These are phyloP conservation scores for Bemisia tabaci DNA, from an alignment of 1,140 invertebrate species.

Conservation along the genomic window DNA sequence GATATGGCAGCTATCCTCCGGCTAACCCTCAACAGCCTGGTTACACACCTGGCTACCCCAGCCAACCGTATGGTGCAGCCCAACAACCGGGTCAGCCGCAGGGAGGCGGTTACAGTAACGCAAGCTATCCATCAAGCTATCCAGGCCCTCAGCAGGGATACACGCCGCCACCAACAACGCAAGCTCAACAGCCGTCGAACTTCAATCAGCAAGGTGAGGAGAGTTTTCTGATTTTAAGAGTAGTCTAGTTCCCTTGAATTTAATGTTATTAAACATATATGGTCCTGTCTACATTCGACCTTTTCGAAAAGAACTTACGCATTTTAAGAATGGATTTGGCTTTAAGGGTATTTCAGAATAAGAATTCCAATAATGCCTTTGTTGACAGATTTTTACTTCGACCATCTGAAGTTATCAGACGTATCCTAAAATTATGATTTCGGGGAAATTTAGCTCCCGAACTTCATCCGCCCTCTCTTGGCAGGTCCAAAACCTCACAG, in stretches of 20 bases:
- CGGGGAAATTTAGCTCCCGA: too few species aligned
- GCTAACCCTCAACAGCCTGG: conserved; percentile 11
- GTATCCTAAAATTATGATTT: too few species aligned
- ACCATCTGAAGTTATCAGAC: too few species aligned
- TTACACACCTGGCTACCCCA: conserved; percentile 11
- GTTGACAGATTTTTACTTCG: too few species aligned
- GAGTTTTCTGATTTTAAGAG: not conserved
- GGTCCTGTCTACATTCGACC: too few species aligned
- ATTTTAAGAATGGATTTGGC: too few species aligned
- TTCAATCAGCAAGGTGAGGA: conserved; percentile 1
- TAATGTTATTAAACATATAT: too few species aligned
- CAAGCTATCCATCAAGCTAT: not conserved
- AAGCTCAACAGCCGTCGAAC: not conserved
- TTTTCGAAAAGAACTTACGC: too few species aligned
- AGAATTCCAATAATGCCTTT: too few species aligned
- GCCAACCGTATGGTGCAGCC: conserved; percentile 12
- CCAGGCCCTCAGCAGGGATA: conserved; percentile 8
- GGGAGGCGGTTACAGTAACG: not conserved
- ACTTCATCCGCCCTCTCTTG: too few species aligned
- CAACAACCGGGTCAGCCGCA: conserved; percentile 2
- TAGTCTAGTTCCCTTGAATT: not conserved
- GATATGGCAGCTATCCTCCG: conserved; percentile 9
- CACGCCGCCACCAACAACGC: conserved; percentile 8
- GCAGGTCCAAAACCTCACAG: too few species aligned
- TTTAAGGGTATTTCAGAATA: too few species aligned